Evolutionary conservation across 1,140 invertebrate genomes (phyloP), one percentile per base, ranked within the genome.

Genomic region (Eubasilissa regina): DNA sequence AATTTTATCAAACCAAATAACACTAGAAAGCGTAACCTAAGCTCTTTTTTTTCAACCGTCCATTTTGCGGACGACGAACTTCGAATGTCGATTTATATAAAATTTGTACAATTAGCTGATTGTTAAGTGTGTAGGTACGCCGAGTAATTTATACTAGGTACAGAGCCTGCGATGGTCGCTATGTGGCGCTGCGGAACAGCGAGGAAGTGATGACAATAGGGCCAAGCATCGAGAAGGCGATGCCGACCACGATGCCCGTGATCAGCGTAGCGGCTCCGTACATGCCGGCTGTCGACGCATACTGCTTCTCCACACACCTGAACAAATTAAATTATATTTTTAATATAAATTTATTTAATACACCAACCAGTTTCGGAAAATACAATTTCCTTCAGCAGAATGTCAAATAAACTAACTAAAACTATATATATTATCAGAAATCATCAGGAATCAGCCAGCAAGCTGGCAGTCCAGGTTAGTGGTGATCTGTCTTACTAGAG

Each of bases 271-370:
- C 97, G 0, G 95, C 97, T 43, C 94, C 97, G 87, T 97, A 96
- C 97, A 99, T 99, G 45, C 97, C 98, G 3, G 98, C 98, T 9
- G 93, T 94, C 0, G 94, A 89, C 19, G 96, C 94, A 86, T 98
- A 90, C 82, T 96, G 93, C 0, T 93, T 91, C 55, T 96, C 93
- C 10, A 98, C 97, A 51, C 91, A 93, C 81, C 96, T 97, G 88
- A 35, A 92, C 90, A 62, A 78, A 79, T 82, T 79, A 80, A 47
- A 70, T 15, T n/a, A n/a, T n/a, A n/a, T n/a, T n/a, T n/a, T n/a
- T n/a, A n/a, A n/a, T n/a, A n/a, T n/a, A n/a, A n/a, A n/a, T n/a
- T n/a, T n/a, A n/a, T n/a, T n/a, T n/a, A n/a, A n/a, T n/a, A n/a
- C n/a, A n/a, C n/a, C n/a, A n/a, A n/a, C n/a, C n/a, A n/a, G n/a